phyloP scores from a whole-genome alignment of 2,113 vertebrate genomes.

The Rynchops niger region DNA sequence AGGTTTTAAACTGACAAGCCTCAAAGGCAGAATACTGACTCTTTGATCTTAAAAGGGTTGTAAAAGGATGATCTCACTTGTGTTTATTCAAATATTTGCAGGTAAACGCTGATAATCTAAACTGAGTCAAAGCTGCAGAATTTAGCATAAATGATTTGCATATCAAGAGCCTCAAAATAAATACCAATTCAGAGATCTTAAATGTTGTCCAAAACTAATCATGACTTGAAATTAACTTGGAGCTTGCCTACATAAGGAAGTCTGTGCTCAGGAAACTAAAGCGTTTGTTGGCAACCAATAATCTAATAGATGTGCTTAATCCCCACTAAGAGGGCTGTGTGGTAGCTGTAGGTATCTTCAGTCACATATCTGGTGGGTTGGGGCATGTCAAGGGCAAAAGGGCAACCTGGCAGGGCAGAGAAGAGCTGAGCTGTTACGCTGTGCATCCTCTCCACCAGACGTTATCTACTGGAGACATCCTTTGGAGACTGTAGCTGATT shows the following conservation, averaged over 20 bases:
- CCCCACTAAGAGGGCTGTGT: not conserved
- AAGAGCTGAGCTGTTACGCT: not conserved
- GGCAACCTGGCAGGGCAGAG: not conserved
- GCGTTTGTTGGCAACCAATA: not conserved
- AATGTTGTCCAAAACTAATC: slow-evolving; percentile 67
- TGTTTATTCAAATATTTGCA: slow-evolving; percentile 69
- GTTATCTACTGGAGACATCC: not conserved
- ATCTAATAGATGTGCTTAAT: not conserved
- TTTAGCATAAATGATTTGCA: slow-evolving; percentile 73
- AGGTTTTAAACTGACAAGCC: slow-evolving; percentile 61
- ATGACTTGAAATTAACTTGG: slow-evolving; percentile 63
- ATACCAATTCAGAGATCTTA: slow-evolving; percentile 63
- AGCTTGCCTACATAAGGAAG: not conserved
- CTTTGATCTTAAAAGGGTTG: slow-evolving; percentile 70
- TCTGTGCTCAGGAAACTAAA: not conserved
- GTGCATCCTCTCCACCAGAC: not conserved
- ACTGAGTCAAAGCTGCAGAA: slow-evolving; percentile 65
- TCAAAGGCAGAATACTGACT: slow-evolving; percentile 63
- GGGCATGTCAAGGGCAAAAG: not conserved
- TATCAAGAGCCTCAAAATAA: slow-evolving; percentile 72
- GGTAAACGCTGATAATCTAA: slow-evolving; percentile 72
- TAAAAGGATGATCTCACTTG: slow-evolving; percentile 67
- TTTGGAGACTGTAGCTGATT: not conserved
- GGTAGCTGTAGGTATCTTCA: not conserved
- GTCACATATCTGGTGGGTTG: not conserved